These are phyloP conservation scores for Sebastes matsubarae DNA, from an alignment of 2,797 vertebrate genomes.

Conservation along the genomic window DNA sequence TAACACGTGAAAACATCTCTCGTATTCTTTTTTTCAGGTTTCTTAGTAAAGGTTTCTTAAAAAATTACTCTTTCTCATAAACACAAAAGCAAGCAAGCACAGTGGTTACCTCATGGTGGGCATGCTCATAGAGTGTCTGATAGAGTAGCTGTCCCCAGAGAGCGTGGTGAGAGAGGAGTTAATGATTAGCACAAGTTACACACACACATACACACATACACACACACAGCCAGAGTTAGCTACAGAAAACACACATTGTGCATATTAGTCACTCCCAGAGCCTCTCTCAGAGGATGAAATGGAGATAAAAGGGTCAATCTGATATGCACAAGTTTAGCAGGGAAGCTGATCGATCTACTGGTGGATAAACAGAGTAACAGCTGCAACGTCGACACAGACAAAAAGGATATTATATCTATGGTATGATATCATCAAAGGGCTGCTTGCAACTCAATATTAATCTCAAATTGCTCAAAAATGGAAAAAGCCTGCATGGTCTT, in stretches of 20 bases:
- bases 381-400: neutral
- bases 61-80: neutral
- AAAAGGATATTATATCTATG: neutral
- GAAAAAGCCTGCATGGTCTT: neutral
- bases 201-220: slow-evolving; percentile 7
- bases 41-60: neutral
- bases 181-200: slow-evolving; percentile 67
- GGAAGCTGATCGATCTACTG: neutral
- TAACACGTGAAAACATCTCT: neutral
- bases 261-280: neutral
- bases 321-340: neutral
- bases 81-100: neutral
- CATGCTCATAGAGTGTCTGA: slow-evolving; percentile 98
- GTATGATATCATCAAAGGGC: neutral
- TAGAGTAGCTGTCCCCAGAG: slow-evolving; percentile 90
- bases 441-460: neutral
- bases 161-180: slow-evolving; percentile 81
- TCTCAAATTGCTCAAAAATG: neutral
- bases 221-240: neutral
- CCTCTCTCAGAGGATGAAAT: neutral
- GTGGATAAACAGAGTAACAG: neutral
- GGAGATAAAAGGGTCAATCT: neutral
- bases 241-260: neutral
- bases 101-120: slow-evolving; percentile 95
- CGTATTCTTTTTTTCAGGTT: neutral